Evolutionary conservation across 2,888 invertebrate genomes (phyloP).

Genomic region (Harpagoxenus sublaevis): DNA sequence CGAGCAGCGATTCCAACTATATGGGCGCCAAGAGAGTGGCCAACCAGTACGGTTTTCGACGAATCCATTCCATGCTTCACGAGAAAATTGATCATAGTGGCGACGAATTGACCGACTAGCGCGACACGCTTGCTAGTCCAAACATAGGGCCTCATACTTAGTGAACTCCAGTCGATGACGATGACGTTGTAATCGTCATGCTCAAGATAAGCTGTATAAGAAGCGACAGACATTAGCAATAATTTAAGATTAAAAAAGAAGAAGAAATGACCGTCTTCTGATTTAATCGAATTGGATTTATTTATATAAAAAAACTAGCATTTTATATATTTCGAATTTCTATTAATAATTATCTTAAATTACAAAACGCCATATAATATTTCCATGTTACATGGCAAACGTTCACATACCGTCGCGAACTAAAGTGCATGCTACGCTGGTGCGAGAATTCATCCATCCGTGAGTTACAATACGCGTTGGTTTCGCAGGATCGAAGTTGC

Average conservation of each 20-base stretch:
- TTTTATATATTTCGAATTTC: background rate
- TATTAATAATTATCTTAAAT: background rate
- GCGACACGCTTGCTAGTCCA: slow-evolving; percentile 73
- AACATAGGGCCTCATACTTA: slow-evolving; percentile 69
- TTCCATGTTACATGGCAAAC: background rate
- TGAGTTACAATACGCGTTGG: slow-evolving; percentile 80
- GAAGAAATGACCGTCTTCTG: background rate
- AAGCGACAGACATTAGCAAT: background rate
- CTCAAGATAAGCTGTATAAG: slow-evolving; percentile 75
- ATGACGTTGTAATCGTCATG: slow-evolving; percentile 80
- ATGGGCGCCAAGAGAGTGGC: slow-evolving; percentile 83
- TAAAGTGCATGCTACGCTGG: slow-evolving; percentile 68
- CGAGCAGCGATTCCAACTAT: slow-evolving; percentile 79
- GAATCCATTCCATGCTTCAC: slow-evolving; percentile 70
- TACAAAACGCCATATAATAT: background rate
- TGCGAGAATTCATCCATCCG: slow-evolving; percentile 77
- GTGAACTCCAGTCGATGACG: slow-evolving; percentile 80
- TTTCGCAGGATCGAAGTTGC: slow-evolving; percentile 73
- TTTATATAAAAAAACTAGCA: background rate
- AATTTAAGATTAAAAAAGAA: background rate
- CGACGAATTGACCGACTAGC: slow-evolving; percentile 71
- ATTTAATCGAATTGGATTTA: background rate
- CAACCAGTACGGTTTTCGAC: slow-evolving; percentile 74
- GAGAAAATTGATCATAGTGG: slow-evolving; percentile 79
- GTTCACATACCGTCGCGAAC: slow-evolving; percentile 78